phyloP scores from a whole-genome alignment of 2,888 invertebrate genomes.

The Punctoribates punctum region DNA sequence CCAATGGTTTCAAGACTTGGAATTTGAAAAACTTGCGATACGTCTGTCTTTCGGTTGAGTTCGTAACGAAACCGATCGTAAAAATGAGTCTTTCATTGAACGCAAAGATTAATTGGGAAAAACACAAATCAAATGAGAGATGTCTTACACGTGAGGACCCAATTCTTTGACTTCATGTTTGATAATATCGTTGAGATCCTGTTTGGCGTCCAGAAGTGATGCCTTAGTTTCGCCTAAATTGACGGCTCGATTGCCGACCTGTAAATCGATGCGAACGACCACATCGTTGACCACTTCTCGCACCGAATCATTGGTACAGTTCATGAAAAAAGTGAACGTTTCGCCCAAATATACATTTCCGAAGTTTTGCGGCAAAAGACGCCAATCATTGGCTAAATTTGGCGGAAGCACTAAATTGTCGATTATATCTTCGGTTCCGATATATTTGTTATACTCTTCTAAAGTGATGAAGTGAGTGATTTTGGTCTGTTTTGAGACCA shows the following conservation, averaged over 20 bases:
- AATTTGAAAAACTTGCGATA: constrained; percentile 98
- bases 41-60: constrained; percentile 68
- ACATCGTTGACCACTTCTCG: constrained; percentile 71
- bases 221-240: constrained; percentile 29
- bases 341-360: constrained; percentile 94
- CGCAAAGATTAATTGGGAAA: background rate
- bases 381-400: constrained; percentile 38
- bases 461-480: constrained; percentile 39
- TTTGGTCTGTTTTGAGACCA: constrained; percentile 33
- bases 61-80: constrained; percentile 83
- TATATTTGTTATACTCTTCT: constrained; percentile 42
- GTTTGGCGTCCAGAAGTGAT: constrained; percentile 54
- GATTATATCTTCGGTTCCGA: constrained; percentile 22
- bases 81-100: constrained; percentile 73
- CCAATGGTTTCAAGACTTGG: constrained; percentile 83
- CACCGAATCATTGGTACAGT: constrained; percentile 79
- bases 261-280: constrained; percentile 65
- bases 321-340: constrained; percentile 95
- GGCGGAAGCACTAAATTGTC: background rate
- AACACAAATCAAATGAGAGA: background rate
- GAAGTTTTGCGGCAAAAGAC: constrained; percentile 54
- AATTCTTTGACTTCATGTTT: constrained; percentile 99
- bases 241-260: constrained; percentile 41
- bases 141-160: constrained; percentile 84
- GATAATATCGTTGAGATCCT: constrained; percentile 89